Evolutionary conservation across 1,140 invertebrate genomes (phyloP).

Genomic region (Maniola jurtina): DNA sequence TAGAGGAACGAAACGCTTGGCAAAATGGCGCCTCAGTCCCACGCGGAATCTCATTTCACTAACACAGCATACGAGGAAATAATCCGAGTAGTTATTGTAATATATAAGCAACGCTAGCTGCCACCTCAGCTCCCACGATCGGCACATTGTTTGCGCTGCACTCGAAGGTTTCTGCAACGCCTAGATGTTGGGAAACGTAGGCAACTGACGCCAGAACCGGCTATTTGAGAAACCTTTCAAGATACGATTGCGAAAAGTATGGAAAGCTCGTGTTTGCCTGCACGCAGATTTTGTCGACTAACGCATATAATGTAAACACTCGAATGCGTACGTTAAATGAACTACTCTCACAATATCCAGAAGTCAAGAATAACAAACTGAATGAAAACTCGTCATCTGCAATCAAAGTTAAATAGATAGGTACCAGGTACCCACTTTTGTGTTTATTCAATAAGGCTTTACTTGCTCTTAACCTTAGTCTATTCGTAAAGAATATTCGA

Average conservation of each 20-base stretch:
- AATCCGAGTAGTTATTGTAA: conserved; percentile 59
- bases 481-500: too few species aligned
- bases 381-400: too few species aligned
- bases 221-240: conserved; percentile 69
- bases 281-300: conserved; percentile 42
- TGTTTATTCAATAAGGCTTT: too few species aligned
- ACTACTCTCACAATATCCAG: not conserved
- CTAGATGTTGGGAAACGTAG: conserved; percentile 65
- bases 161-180: conserved; percentile 71
- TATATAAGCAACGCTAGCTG: conserved; percentile 49
- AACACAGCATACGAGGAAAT: conserved; percentile 59
- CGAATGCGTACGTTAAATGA: conserved; percentile 8
- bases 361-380: too few species aligned
- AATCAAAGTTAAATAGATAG: too few species aligned
- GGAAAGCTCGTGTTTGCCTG: conserved; percentile 62
- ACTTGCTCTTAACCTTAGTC: too few species aligned
- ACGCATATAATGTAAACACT: conserved; percentile 25
- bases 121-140: conserved; percentile 61
- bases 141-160: conserved; percentile 65
- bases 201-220: conserved; percentile 61
- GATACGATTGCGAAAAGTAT: conserved; percentile 69
- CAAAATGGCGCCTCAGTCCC: conserved; percentile 41
- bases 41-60: conserved; percentile 56
- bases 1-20: conserved; percentile 15
- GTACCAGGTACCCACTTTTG: too few species aligned